These are phyloP conservation scores for Gobionotothen gibberifrons DNA, from an alignment of 2,797 vertebrate species.

Conservation along the genomic window DNA sequence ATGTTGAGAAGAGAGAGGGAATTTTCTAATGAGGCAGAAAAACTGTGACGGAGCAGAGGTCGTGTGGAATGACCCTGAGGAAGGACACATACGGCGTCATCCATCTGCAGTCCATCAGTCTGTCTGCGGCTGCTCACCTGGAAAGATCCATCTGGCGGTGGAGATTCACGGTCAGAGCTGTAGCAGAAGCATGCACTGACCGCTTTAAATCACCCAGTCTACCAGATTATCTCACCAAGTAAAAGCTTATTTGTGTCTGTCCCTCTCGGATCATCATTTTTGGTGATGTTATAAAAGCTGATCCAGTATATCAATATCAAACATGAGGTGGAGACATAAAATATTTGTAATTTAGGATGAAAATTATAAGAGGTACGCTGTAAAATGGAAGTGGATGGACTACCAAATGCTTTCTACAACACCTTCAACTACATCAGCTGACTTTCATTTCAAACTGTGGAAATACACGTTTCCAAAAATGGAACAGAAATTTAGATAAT, in stretches of 20 bases:
- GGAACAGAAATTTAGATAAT: neutral
- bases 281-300: neutral
- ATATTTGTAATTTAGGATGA: neutral
- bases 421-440: neutral
- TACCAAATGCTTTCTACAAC: neutral
- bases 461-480: neutral
- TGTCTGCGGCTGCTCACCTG: constrained; percentile 57
- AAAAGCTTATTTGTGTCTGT: neutral
- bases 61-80: constrained; percentile 52
- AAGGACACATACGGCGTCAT: constrained; percentile 50
- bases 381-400: neutral
- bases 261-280: neutral
- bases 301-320: neutral
- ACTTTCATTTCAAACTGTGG: neutral
- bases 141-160: constrained; percentile 32
- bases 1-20: constrained; percentile 34
- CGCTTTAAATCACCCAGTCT: neutral
- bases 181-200: neutral
- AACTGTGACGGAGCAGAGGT: constrained; percentile 61
- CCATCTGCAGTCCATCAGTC: constrained; percentile 63
- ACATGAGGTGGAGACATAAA: neutral
- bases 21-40: constrained; percentile 72
- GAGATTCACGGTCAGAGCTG: constrained; percentile 1
- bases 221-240: neutral
- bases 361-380: neutral